These are phyloP conservation scores for Ischnus inquisitorius DNA, from an alignment of 2,888 invertebrate genomes.

Conservation along the genomic window DNA sequence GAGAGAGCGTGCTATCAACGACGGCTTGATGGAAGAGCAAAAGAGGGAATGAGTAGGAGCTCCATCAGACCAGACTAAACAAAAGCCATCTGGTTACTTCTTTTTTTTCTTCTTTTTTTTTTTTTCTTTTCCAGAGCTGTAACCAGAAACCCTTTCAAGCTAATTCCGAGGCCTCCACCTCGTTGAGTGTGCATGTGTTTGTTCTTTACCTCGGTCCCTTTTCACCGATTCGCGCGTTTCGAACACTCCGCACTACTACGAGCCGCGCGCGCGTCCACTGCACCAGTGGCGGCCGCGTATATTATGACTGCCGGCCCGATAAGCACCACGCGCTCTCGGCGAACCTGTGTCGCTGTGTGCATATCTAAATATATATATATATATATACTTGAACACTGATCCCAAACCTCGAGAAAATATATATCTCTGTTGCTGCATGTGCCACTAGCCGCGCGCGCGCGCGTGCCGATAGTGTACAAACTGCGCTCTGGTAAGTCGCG, in stretches of 20 bases:
- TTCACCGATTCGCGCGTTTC: constrained; percentile 60
- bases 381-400: constrained; percentile 5
- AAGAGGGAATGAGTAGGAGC: constrained; percentile 56
- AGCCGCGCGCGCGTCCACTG: constrained; percentile 63
- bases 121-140: constrained; percentile 50
- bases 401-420: constrained; percentile 13
- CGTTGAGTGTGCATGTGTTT: constrained; percentile 63
- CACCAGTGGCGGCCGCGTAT: constrained; percentile 68
- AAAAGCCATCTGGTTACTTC: constrained; percentile 78
- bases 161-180: constrained; percentile 69
- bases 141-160: constrained; percentile 73
- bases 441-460: constrained; percentile 27
- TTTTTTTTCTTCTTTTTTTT: constrained; percentile 66
- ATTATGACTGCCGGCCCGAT: constrained; percentile 67
- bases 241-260: constrained; percentile 64
- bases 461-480: constrained; percentile 61
- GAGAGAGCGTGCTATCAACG: constrained; percentile 55
- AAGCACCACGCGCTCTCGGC: constrained; percentile 36
- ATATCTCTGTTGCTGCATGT: constrained; percentile 15
- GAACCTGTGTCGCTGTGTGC: constrained; percentile 1
- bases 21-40: constrained; percentile 58
- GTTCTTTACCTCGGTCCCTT: constrained; percentile 53
- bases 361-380: constrained; percentile 1
- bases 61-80: constrained; percentile 77
- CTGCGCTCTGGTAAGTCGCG: constrained; percentile 5